phyloP scores from a whole-genome alignment of 2,797 vertebrate genomes.

The Muscicapa striata region DNA sequence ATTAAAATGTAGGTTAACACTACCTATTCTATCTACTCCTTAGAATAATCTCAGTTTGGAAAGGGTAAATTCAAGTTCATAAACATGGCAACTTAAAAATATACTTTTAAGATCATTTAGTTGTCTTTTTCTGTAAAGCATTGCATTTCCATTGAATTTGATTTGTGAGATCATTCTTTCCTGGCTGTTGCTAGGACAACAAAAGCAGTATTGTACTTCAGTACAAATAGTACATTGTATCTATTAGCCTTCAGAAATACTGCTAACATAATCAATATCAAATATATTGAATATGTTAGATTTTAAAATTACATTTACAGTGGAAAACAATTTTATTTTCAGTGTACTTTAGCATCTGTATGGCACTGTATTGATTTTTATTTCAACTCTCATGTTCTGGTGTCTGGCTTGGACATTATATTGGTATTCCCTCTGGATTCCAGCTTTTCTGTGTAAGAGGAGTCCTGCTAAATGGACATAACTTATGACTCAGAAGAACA shows the following conservation, averaged over 20 bases:
- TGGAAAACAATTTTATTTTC: slow-evolving; percentile 71
- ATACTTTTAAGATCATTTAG: slow-evolving; percentile 15
- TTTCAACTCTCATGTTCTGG: slow-evolving; percentile 26
- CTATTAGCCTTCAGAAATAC: slow-evolving; percentile 73
- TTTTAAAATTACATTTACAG: slow-evolving; percentile 76
- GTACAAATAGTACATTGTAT: slow-evolving; percentile 34
- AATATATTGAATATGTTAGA: slow-evolving; percentile 73
- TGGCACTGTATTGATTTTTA: slow-evolving; percentile 65
- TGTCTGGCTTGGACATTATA: not conserved
- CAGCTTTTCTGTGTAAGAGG: not conserved
- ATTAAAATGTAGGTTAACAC: not conserved
- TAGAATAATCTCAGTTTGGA: not conserved
- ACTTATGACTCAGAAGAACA: not conserved
- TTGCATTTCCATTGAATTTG: slow-evolving; percentile 63
- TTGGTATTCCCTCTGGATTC: slow-evolving; percentile 30
- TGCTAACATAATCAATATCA: slow-evolving; percentile 75
- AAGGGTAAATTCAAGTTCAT: not conserved
- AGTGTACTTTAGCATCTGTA: slow-evolving; percentile 50
- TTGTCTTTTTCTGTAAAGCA: slow-evolving; percentile 57
- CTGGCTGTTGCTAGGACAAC: slow-evolving; percentile 80
- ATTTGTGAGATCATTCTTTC: slow-evolving; percentile 48
- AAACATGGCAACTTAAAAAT: not conserved
- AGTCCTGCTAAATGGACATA: slow-evolving; percentile 14
- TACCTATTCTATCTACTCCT: not conserved
- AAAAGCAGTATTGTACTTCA: slow-evolving; percentile 34